These are phyloP conservation scores for Ganaspis brasiliensis DNA, from an alignment of 2,888 invertebrate genomes.

Conservation along the genomic window DNA sequence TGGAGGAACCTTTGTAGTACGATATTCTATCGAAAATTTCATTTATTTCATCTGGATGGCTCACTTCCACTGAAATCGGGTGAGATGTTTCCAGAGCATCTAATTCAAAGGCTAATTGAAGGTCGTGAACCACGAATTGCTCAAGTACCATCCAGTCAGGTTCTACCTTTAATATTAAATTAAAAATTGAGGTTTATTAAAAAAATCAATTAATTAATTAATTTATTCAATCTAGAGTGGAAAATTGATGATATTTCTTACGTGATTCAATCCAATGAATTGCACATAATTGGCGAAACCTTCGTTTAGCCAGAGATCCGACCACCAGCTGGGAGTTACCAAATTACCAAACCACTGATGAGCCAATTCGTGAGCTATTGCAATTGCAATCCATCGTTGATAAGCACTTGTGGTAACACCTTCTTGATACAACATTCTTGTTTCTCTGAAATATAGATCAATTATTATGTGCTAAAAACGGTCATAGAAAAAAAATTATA, in stretches of 20 bases:
- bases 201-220: background rate
- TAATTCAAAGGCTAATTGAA: conserved; percentile 78
- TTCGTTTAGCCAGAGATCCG: conserved; percentile 88
- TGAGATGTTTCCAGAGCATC: conserved; percentile 81
- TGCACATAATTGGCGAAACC: conserved; percentile 89
- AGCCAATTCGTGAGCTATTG: conserved; percentile 89
- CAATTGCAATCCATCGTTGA: conserved; percentile 85
- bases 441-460: conserved; percentile 58
- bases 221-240: too few relatives aligned
- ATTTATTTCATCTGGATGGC: conserved; percentile 82
- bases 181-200: too few relatives aligned
- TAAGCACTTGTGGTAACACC: conserved; percentile 81
- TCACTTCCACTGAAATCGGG: conserved; percentile 75
- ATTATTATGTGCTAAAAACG: background rate
- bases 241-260: conserved; percentile 82
- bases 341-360: conserved; percentile 93
- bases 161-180: conserved; percentile 70
- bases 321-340: conserved; percentile 90
- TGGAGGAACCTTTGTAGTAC: conserved; percentile 74
- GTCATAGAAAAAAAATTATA: conserved; percentile 35
- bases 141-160: conserved; percentile 80
- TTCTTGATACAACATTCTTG: conserved; percentile 69
- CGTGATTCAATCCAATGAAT: conserved; percentile 81
- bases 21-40: conserved; percentile 70
- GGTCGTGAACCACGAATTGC: conserved; percentile 79